Conservation (phyloP, 2,888 invertebrate species). For the Spilarctia lutea region DNA sequence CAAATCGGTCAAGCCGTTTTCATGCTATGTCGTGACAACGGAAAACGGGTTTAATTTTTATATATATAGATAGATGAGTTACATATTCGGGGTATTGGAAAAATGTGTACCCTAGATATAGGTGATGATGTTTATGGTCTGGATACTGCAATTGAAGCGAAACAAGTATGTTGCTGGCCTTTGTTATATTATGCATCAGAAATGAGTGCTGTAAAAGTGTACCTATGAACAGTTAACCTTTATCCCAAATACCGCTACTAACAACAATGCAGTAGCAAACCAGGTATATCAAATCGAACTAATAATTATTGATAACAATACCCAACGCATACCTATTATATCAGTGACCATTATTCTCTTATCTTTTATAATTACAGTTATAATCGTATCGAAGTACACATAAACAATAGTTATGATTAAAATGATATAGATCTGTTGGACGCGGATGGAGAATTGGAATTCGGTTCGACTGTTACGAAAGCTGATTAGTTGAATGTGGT, state of each 20-base stretch:
- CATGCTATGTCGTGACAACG: too few species aligned
- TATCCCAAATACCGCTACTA: background rate
- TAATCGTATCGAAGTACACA: conserved; percentile 15
- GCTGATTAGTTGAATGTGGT: conserved; percentile 27
- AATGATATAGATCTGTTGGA: conserved; percentile 21
- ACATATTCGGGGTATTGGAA: too few species aligned
- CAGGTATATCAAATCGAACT: background rate
- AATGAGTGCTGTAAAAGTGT: background rate
- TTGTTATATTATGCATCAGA: too few species aligned
- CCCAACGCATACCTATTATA: conserved; percentile 9
- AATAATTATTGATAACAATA: background rate
- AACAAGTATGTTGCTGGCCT: too few species aligned
- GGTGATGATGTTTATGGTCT: too few species aligned
- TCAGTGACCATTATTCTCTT: conserved; percentile 9
- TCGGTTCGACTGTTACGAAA: conserved; percentile 39
- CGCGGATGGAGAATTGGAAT: conserved; percentile 33
- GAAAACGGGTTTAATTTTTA: too few species aligned
- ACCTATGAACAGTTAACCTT: background rate
- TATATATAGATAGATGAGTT: too few species aligned
- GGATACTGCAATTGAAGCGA: too few species aligned
- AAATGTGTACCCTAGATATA: too few species aligned
- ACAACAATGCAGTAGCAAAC: background rate
- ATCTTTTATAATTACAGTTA: conserved; percentile 18
- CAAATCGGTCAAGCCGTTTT: too few species aligned
- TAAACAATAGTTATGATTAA: conserved; percentile 42